Base-by-base conservation (phyloP, 2,113 vertebrate genomes). In the Hipposideros armiger region DNA sequence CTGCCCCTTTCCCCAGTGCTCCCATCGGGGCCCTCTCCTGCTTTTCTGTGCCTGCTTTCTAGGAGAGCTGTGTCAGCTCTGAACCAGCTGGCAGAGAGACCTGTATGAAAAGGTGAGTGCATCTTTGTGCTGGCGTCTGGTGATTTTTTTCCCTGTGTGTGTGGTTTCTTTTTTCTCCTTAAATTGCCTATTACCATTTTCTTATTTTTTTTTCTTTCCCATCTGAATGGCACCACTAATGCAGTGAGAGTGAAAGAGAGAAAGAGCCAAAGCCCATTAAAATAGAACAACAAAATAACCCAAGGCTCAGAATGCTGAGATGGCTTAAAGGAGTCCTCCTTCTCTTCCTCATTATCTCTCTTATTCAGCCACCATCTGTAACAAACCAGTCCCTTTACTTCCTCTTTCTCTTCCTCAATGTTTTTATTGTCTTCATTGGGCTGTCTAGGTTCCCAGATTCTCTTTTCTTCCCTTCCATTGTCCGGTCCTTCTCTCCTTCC, bases 121-220 rank as follows among this genome's bases (percentile, higher is more conserved):
- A 20, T 83, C 81, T 88, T 92, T 70, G 50, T 86, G 81, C 95
- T 92, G 67, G 87, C 11, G 0, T 94, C 84, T 96, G 72, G 54
- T 66, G 62, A 95, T 84, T 84, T 83, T 92, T 82, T 60, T 32
- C 70, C 30, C 17, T 85, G 2, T 82, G 42, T 66, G 16, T 95
- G 54, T 90, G 83, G 70, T 94, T 96, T 94, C 90, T 67, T 70
- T 91, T 85, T 64, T 11, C 20, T 80, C n/a, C 66, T 67, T 54
- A 96, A 97, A 96, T 91, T 94, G 90, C 86, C 92, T 92, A 86
- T 97, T 92, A 96, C 20, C 81, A 92, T 97, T 97, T 97, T 85
- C 56, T 24, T 85, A 28, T n/a, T 64, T 94, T 76, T 52, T 87
- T 83, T 83, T 36, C 72, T 89, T 94, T 95, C 36, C 70, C 60